Evolutionary conservation across 2,888 invertebrate genomes (phyloP).

Genomic region (Clusia tigrina): DNA sequence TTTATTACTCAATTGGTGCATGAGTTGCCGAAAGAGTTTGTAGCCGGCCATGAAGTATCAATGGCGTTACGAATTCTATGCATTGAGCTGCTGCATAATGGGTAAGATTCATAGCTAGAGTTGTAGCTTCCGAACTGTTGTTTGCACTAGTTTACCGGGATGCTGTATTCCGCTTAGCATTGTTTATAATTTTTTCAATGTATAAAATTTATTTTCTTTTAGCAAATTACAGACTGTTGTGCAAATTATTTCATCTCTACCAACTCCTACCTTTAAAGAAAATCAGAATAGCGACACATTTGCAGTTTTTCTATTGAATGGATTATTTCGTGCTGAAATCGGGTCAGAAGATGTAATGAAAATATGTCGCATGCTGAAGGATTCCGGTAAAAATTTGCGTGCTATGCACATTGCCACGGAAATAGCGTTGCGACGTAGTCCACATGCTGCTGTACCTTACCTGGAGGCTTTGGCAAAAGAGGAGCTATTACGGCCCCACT

Average conservation of each 20-base stretch:
- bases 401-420: slow-evolving; percentile 67
- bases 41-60: slow-evolving; percentile 49
- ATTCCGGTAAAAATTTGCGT: slow-evolving; percentile 50
- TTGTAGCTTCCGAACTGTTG: not conserved
- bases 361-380: slow-evolving; percentile 48
- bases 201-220: too few species aligned
- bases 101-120: slow-evolving; percentile 25
- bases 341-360: slow-evolving; percentile 52
- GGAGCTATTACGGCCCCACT: slow-evolving; percentile 67
- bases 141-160: too few species aligned
- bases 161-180: too few species aligned
- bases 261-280: slow-evolving; percentile 52
- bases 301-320: slow-evolving; percentile 68
- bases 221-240: slow-evolving; percentile 39
- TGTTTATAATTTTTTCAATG: too few species aligned
- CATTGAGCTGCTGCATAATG: slow-evolving; percentile 65
- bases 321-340: slow-evolving; percentile 68
- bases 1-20: slow-evolving; percentile 46
- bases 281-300: slow-evolving; percentile 68
- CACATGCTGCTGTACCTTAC: slow-evolving; percentile 41
- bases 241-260: slow-evolving; percentile 61
- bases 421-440: slow-evolving; percentile 65
- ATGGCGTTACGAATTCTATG: slow-evolving; percentile 61
- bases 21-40: slow-evolving; percentile 50
- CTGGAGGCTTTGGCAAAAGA: slow-evolving; percentile 44